phyloP scores from a whole-genome alignment of 2,797 vertebrate species.

The Scyliorhinus canicula region DNA sequence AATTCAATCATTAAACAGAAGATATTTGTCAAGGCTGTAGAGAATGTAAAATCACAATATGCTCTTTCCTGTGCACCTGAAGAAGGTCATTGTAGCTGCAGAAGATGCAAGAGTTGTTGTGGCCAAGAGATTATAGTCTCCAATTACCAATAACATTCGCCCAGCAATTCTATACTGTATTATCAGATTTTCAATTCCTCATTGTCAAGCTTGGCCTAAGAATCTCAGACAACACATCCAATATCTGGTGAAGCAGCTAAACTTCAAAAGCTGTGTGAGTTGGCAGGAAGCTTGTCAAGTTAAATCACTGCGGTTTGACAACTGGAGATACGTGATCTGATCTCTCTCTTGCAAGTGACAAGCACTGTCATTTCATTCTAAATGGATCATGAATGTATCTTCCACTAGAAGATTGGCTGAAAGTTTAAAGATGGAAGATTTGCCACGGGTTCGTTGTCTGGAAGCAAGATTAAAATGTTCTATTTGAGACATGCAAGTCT shows the following conservation, averaged over 20 bases:
- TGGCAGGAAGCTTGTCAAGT: conserved; percentile 56
- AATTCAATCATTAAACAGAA: neutral
- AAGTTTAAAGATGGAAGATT: conserved; percentile 31
- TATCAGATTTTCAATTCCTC: conserved; percentile 53
- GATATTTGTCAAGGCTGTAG: too few relatives aligned
- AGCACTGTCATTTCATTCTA: conserved; percentile 44
- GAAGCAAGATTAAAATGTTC: neutral
- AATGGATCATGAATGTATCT: conserved; percentile 42
- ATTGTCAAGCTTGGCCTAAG: conserved; percentile 53
- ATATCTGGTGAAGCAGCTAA: conserved; percentile 49
- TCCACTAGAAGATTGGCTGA: neutral
- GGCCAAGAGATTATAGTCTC: conserved; percentile 57
- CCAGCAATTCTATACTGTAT: conserved; percentile 55
- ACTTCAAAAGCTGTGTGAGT: conserved; percentile 53
- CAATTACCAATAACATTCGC: conserved; percentile 62
- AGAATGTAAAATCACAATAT: neutral
- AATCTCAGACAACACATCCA: conserved; percentile 52
- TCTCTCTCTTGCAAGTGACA: conserved; percentile 47
- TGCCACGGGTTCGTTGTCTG: neutral
- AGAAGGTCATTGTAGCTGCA: conserved; percentile 31
- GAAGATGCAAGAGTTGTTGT: conserved; percentile 51
- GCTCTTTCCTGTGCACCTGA: neutral
- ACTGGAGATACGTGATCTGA: conserved; percentile 47
- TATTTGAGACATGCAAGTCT: neutral
- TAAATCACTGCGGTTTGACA: conserved; percentile 46